Conservation (phyloP, 2,797 vertebrate species). For the Monodelphis domestica region DNA sequence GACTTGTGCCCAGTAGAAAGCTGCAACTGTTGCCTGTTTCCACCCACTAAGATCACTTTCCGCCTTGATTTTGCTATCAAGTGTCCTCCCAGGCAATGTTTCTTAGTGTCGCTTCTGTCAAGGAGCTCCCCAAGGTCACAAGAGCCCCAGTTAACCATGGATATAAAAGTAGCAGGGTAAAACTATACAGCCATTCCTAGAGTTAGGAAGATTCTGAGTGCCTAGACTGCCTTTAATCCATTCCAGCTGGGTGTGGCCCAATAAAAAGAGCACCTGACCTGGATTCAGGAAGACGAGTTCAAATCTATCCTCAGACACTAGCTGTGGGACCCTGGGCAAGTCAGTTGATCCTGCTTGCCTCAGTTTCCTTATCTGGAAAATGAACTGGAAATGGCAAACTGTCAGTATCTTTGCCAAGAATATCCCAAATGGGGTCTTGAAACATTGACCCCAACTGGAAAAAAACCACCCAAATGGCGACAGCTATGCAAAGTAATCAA, state of each 20-base stretch:
- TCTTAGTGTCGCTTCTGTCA: neutral
- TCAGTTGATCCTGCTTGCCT: too few relatives aligned
- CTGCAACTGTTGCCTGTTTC: accelerated
- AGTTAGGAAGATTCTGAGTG: neutral
- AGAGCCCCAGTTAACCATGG: neutral
- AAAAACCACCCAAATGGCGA: too few relatives aligned
- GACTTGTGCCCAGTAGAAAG: neutral
- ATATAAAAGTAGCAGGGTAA: neutral
- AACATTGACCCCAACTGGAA: too few relatives aligned
- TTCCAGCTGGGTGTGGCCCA: neutral
- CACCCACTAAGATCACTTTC: neutral
- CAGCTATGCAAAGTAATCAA: too few relatives aligned
- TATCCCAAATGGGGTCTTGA: too few relatives aligned
- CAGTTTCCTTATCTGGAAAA: too few relatives aligned
- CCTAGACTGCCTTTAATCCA: neutral
- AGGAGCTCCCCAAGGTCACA: neutral
- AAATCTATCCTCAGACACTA: too few relatives aligned
- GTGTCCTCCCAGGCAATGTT: neutral
- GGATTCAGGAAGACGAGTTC: too few relatives aligned
- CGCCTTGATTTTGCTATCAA: neutral
- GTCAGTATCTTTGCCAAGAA: too few relatives aligned
- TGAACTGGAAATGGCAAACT: too few relatives aligned
- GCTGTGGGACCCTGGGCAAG: too few relatives aligned
- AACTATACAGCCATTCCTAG: neutral
- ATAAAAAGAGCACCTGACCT: too few relatives aligned